Percentiles rank a stretch among this genome's conserved stretches.
These are phyloP conservation scores for Hypotaenidia okinawae DNA, from an alignment of 2,797 vertebrate species.

Conservation along the genomic window DNA sequence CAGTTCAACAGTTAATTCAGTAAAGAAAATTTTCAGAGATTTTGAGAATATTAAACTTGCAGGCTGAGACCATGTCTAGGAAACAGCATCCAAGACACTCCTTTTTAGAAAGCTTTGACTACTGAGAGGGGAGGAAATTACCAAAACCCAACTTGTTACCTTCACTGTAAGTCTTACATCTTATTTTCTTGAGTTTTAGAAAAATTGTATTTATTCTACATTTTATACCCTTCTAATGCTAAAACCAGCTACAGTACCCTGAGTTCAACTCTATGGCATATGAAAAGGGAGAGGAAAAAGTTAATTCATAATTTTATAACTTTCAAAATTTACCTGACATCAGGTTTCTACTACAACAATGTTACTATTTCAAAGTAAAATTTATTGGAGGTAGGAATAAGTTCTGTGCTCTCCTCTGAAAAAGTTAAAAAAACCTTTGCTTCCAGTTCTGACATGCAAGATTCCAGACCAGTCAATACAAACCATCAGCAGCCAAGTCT, in stretches of 20 bases:
- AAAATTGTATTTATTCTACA: not conserved
- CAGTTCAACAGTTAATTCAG: not conserved
- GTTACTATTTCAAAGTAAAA: not conserved
- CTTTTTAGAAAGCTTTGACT: not conserved
- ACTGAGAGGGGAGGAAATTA: not conserved
- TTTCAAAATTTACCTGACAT: not conserved
- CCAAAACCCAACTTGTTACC: not conserved
- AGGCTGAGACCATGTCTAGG: not conserved
- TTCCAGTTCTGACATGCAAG: not conserved
- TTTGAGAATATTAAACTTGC: not conserved
- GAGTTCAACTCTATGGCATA: not conserved
- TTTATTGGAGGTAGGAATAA: not conserved
- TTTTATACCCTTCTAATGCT: not conserved
- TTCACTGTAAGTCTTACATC: not conserved
- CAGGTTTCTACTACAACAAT: not conserved
- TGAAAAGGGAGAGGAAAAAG: not conserved
- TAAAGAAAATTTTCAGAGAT: not conserved
- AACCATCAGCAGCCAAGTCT: not conserved
- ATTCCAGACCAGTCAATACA: not conserved
- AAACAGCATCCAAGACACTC: not conserved
- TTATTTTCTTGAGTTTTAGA: not conserved
- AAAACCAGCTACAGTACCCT: not conserved
- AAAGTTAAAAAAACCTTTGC: not conserved
- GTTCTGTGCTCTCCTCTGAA: not conserved
- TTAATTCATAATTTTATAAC: not conserved